Evolutionary conservation across 1,140 invertebrate genomes (phyloP).

Genomic region (Octopus bimaculoides): DNA sequence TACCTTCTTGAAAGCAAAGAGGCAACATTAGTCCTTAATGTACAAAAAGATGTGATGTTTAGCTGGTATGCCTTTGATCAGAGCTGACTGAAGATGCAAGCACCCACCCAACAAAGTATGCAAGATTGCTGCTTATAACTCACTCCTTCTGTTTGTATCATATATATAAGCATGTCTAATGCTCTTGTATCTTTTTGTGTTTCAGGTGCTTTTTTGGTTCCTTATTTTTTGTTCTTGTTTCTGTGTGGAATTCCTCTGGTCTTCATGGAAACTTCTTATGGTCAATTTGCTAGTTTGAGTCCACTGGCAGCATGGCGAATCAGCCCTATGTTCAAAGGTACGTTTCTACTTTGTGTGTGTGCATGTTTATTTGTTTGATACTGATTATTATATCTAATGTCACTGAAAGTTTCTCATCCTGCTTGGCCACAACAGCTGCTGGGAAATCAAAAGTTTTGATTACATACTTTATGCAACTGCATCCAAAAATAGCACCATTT

Average conservation of each 20-base stretch:
- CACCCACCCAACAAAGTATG: neutral
- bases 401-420: too few species aligned
- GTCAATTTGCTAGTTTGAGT: constrained; percentile 35
- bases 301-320: constrained; percentile 31
- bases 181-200: neutral
- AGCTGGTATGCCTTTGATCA: neutral
- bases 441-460: too few species aligned
- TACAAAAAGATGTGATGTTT: neutral
- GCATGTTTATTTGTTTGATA: too few species aligned
- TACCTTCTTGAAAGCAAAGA: too few species aligned
- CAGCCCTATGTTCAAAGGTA: constrained; percentile 33
- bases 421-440: too few species aligned
- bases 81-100: neutral
- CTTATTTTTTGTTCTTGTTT: constrained; percentile 34
- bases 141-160: neutral
- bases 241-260: constrained; percentile 38
- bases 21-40: neutral
- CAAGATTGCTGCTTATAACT: neutral
- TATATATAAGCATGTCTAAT: neutral
- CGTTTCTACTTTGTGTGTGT: neutral
- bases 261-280: constrained; percentile 33
- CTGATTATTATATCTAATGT: too few species aligned
- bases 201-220: constrained; percentile 42
- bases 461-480: too few species aligned
- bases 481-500: too few species aligned